Evolutionary conservation across 2,888 invertebrate species (phyloP), one percentile per base, ranked within the genome.

Genomic region (Andrena haemorrhoa): DNA sequence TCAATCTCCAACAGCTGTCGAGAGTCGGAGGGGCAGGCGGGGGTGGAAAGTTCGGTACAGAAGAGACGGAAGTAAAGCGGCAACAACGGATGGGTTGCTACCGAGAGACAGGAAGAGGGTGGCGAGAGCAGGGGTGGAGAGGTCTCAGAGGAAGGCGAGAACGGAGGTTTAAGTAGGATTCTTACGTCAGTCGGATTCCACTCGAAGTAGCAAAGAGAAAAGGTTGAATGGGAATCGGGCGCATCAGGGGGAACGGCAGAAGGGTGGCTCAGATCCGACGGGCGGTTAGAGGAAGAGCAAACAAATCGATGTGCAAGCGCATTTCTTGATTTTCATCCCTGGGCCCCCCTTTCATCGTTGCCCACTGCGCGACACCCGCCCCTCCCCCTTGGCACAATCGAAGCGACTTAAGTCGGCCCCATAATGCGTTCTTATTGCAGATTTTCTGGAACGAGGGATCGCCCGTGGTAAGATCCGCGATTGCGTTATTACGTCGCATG

Each of bases 241-340:
- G 80, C 79, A 84, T 81, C 75, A 75, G 31, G 71, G 35, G 71
- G 58, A 65, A 73, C 76, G 83, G 79, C 78, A 77, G 77, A 82
- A 75, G 71, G 80, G 76, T 79, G 76, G 73, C 76, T 69, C 56
- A 73, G 75, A 80, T 74, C 79, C 75, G 76, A 69, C n/a, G 71
- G 76, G 77, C 56, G 70, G 78, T 79, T 76, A 75, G 75, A 56
- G 82, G 85, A 82, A 89, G 85, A 83, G 87, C 91, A 91, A 92
- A 91, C 90, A 92, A 91, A 91, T 91, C 91, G 92, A 91, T 89
- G 88, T 86, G 89, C 89, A 85, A 91, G 88, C 88, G 88, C 88
- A 86, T 89, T 89, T 88, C 90, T 89, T 88, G 87, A 89, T 91
- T 90, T 90, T 12, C 88, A 87, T 87, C 86, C 81, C 61, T 41